These are phyloP conservation scores for Mormyrops attenuatus DNA, from an alignment of 2,797 vertebrate genomes.

Conservation along the genomic window DNA sequence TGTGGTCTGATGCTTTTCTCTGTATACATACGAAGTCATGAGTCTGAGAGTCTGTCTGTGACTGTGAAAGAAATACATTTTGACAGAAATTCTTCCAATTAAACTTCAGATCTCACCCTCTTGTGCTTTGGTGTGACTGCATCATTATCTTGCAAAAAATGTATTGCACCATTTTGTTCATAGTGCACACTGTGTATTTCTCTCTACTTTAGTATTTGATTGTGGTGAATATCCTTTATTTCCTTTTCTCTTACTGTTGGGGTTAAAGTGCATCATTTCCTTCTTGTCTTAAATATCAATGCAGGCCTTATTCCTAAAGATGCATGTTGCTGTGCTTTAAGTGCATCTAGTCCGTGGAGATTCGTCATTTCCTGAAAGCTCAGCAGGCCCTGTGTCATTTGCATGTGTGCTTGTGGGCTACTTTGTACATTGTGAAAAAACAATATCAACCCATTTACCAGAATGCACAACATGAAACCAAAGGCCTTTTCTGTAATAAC, in stretches of 20 bases:
- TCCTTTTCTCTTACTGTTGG: background rate
- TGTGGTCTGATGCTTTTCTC: constrained; percentile 30
- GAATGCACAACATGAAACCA: background rate
- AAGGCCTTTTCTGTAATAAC: background rate
- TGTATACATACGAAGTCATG: constrained; percentile 28
- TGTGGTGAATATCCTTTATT: background rate
- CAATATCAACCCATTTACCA: constrained; percentile 5
- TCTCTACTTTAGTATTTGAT: background rate
- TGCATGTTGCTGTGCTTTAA: background rate
- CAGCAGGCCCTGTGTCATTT: background rate
- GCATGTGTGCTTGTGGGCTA: background rate
- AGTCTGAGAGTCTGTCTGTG: constrained; percentile 9
- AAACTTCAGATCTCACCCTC: constrained; percentile 45
- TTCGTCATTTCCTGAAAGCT: background rate
- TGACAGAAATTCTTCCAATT: constrained; percentile 65
- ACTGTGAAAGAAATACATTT: constrained; percentile 45
- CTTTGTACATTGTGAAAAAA: background rate
- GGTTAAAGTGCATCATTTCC: background rate
- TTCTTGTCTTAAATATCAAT: background rate
- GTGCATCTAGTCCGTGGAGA: background rate
- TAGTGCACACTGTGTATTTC: background rate
- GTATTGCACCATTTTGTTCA: background rate
- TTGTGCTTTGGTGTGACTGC: constrained; percentile 10
- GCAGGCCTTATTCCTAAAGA: background rate
- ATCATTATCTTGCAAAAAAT: background rate